Conservation (phyloP, 2,113 vertebrate species). For the Vombatus ursinus region DNA sequence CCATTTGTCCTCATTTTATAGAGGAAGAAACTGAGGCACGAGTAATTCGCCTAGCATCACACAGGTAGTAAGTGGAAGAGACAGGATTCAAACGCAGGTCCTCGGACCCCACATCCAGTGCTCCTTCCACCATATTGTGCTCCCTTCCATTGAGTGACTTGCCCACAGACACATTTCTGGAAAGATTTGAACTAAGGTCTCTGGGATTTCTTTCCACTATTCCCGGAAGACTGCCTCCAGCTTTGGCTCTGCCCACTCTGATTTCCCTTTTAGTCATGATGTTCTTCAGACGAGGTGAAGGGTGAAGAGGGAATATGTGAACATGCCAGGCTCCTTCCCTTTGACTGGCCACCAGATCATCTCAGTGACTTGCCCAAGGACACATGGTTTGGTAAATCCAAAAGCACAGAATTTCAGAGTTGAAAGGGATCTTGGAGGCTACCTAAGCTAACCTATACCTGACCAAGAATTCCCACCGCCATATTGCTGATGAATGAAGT, state of each 20-base stretch:
- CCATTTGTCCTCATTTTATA: background rate
- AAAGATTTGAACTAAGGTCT: background rate
- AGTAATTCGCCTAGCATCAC: background rate
- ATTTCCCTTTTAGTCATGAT: background rate
- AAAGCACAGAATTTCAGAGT: background rate
- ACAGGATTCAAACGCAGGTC: background rate
- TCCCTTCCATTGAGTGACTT: background rate
- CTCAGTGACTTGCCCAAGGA: background rate
- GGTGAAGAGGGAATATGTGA: too few species aligned
- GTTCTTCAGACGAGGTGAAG: background rate
- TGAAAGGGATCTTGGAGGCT: background rate
- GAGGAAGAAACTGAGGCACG: background rate
- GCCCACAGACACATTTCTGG: background rate
- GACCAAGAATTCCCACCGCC: background rate
- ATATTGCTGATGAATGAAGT: background rate
- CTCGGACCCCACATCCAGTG: background rate
- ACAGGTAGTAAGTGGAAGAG: background rate
- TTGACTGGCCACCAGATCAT: conserved; percentile 37
- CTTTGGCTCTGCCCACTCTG: accelerated
- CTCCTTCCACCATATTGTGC: background rate
- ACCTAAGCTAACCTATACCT: background rate
- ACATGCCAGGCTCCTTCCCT: background rate
- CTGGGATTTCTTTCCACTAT: too few species aligned
- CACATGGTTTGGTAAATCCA: conserved; percentile 20
- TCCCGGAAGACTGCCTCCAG: background rate